phyloP scores from a whole-genome alignment of 2,797 vertebrate species.

The Petrocephalus sullivani region DNA sequence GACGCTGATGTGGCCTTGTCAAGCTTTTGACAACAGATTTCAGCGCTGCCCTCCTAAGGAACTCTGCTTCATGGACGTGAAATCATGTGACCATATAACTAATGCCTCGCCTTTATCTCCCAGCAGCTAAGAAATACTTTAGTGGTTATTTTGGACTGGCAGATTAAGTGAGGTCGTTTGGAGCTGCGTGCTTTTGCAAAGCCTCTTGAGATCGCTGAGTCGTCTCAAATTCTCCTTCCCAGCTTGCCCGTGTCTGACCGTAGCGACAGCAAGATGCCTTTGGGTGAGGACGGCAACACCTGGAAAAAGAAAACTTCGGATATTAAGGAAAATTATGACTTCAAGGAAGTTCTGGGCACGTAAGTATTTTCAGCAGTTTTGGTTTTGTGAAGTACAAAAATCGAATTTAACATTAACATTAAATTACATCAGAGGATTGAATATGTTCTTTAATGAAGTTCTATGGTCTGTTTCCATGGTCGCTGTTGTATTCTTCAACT shows the following conservation, averaged over 20 bases:
- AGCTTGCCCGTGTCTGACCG: conserved; percentile 51
- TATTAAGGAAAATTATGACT: conserved; percentile 71
- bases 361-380: conserved; percentile 51
- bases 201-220: neutral
- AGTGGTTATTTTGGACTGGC: neutral
- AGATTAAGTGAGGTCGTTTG: neutral
- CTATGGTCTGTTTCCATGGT: neutral
- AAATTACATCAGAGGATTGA: neutral
- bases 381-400: neutral
- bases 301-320: conserved; percentile 72
- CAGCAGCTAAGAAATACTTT: neutral
- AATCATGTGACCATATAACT: neutral
- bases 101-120: neutral
- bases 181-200: neutral
- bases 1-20: neutral
- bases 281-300: conserved; percentile 65
- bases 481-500: neutral
- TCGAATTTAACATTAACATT: neutral
- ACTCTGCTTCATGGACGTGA: neutral
- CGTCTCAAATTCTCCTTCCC: conserved; percentile 26
- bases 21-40: neutral
- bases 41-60: neutral
- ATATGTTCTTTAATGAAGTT: neutral
- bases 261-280: conserved; percentile 67
- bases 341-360: conserved; percentile 72